Percentiles rank a stretch among this genome's conserved stretches.
These are phyloP conservation scores for Fregata magnificens DNA, from an alignment of 2,113 vertebrate genomes.

Conservation along the genomic window DNA sequence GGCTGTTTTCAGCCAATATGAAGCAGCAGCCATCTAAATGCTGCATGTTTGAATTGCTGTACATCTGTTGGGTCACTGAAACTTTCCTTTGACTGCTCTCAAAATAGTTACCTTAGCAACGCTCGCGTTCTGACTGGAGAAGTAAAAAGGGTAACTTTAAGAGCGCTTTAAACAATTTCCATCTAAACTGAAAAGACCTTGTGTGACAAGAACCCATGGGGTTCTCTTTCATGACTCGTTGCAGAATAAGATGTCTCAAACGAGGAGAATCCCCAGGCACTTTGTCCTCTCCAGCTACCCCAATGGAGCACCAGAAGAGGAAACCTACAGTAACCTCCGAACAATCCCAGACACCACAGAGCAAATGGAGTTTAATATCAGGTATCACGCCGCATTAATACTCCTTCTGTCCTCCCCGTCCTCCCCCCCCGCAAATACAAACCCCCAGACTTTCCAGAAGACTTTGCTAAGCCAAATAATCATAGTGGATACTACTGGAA, in stretches of 20 bases:
- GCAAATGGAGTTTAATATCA: slow-evolving; percentile 59
- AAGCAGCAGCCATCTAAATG: neutral
- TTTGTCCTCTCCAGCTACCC: slow-evolving; percentile 34
- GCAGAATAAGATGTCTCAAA: slow-evolving; percentile 67
- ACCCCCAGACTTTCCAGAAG: neutral
- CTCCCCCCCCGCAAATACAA: neutral
- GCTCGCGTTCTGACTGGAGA: neutral
- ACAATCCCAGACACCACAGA: slow-evolving; percentile 23
- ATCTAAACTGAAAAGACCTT: neutral
- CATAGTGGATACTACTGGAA: neutral
- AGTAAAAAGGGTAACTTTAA: neutral
- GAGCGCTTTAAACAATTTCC: neutral
- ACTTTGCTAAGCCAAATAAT: slow-evolving; percentile 12
- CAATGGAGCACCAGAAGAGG: slow-evolving; percentile 9
- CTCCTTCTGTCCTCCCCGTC: neutral
- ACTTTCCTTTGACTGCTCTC: slow-evolving; percentile 24
- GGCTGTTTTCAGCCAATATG: neutral
- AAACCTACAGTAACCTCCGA: neutral
- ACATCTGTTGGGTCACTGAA: slow-evolving; percentile 31
- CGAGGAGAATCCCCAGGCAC: neutral
- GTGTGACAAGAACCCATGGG: neutral
- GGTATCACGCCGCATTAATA: slow-evolving; percentile 28
- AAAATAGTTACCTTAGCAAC: neutral
- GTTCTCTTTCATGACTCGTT: neutral
- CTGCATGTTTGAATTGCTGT: neutral